These are phyloP conservation scores for Hestina assimilis DNA, from an alignment of 1,140 invertebrate species.

Conservation along the genomic window DNA sequence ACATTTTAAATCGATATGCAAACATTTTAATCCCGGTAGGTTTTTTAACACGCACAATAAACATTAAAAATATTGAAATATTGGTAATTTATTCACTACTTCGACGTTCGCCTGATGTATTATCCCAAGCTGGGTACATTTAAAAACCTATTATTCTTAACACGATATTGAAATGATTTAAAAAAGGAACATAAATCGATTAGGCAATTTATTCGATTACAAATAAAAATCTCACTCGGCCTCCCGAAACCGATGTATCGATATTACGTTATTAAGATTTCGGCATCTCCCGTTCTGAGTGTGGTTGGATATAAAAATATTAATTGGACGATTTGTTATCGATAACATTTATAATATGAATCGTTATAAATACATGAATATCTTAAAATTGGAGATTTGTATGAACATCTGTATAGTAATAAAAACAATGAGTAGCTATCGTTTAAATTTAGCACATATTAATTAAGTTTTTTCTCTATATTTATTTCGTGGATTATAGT, in stretches of 20 bases:
- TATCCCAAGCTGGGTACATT: slow-evolving; percentile 35
- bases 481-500: too few relatives aligned
- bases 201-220: slow-evolving; percentile 45
- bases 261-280: slow-evolving; percentile 26
- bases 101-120: slow-evolving; percentile 46
- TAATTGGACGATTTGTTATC: slow-evolving; percentile 22
- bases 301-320: slow-evolving; percentile 4
- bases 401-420: too few relatives aligned
- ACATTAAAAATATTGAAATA: slow-evolving; percentile 40
- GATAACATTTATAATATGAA: slow-evolving; percentile 3
- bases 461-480: too few relatives aligned
- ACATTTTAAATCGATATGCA: slow-evolving; percentile 27
- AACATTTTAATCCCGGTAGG: slow-evolving; percentile 45
- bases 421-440: too few relatives aligned
- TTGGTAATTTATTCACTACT: slow-evolving; percentile 40
- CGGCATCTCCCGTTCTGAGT: slow-evolving; percentile 1
- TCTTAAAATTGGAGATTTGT: too few relatives aligned
- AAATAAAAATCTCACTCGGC: slow-evolving; percentile 37
- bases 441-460: too few relatives aligned
- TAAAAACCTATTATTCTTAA: slow-evolving; percentile 65
- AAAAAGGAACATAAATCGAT: slow-evolving; percentile 44
- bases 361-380: slow-evolving; percentile 13
- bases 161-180: slow-evolving; percentile 11
- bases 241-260: slow-evolving; percentile 29
- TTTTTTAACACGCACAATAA: slow-evolving; percentile 37